Evolutionary conservation across 2,888 invertebrate genomes (phyloP).

Genomic region (Chromoteleia sp.): DNA sequence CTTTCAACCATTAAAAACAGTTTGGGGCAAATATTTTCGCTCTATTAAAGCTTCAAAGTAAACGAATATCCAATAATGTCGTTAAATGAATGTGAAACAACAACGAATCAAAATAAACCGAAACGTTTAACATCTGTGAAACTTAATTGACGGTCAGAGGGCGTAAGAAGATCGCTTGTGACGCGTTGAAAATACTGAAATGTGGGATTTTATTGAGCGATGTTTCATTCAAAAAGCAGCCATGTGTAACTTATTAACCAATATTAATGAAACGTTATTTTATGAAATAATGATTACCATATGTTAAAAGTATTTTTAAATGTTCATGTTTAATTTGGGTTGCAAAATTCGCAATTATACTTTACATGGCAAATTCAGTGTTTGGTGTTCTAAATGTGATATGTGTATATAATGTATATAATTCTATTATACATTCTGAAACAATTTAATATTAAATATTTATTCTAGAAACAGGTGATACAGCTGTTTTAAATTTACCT

Average conservation of each 20-base stretch:
- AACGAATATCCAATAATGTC: constrained; percentile 29
- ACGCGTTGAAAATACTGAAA: constrained; percentile 18
- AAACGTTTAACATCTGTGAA: constrained; percentile 28
- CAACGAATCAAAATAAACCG: constrained; percentile 26
- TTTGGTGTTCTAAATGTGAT: too few species aligned
- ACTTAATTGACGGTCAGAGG: constrained; percentile 25
- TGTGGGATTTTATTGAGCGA: constrained; percentile 12
- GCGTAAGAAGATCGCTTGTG: constrained; percentile 24
- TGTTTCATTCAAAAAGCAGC: constrained; percentile 14
- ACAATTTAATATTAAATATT: too few species aligned
- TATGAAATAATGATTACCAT: not conserved
- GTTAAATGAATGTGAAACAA: constrained; percentile 15
- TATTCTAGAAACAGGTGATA: too few species aligned
- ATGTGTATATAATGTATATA: too few species aligned
- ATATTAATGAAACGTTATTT: constrained; percentile 15
- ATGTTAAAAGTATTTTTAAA: constrained; percentile 2
- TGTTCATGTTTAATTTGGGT: not conserved
- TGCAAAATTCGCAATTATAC: not conserved
- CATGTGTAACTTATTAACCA: constrained; percentile 12
- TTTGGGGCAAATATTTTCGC: constrained; percentile 27
- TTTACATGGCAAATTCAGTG: not conserved
- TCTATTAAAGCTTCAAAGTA: constrained; percentile 28
- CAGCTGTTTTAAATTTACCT: too few species aligned
- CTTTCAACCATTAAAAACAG: constrained; percentile 27
- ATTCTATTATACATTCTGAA: too few species aligned